Base-by-base conservation (phyloP, 2,888 invertebrate species). In the Protonemura montana region DNA sequence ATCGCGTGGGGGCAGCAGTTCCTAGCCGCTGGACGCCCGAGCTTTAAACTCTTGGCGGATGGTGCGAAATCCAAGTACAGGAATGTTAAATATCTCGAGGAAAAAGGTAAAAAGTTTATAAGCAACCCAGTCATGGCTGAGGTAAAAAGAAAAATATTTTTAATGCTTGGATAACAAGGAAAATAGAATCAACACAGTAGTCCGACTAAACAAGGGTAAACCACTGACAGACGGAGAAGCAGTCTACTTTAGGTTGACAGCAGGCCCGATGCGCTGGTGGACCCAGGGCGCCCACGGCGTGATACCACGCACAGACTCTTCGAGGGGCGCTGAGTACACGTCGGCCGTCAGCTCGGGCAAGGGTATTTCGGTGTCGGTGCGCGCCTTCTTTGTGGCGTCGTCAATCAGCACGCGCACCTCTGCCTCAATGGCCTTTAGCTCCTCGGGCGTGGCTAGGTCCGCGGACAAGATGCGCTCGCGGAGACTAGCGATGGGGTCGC, bases 351-450 rank as follows among this genome's bases (percentile, higher is more conserved):
- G 92, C 90, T 98, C 98, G 86, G 95, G 94, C 0, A 94, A 25
- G 0, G 94, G 94, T 85, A 97, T 93, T 91, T 98, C 98, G 6
- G 94, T 92, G 88, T 98, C 98, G 2, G 93, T 88, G 90, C 96
- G 97, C 0, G 98, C 95, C 41, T 92, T 90, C 89, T 95, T 95
- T 0, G 87, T 87, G 0, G 95, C 95, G 87, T 96, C 97, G 90
- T 99, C 99, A 0, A 99, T 95, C 89, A 94, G 94, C 89, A 95
- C 94, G 87, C 97, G 95, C 21, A 98, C 96, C 90, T 95, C 95
- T 26, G 93, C 92, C 90, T 99, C 99, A 89, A 99, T 35, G 89
- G 93, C 93, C 91, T 94, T 93, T 0, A 94, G 89, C 88, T 95
- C 94, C 7, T 93, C 93, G n/a, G 92, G 91, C 2, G 92, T 92